A percentile compares a stretch with the other conserved stretches of the same genome.
Conservation (phyloP, 2,113 vertebrate species). For the Callaeas wilsoni region DNA sequence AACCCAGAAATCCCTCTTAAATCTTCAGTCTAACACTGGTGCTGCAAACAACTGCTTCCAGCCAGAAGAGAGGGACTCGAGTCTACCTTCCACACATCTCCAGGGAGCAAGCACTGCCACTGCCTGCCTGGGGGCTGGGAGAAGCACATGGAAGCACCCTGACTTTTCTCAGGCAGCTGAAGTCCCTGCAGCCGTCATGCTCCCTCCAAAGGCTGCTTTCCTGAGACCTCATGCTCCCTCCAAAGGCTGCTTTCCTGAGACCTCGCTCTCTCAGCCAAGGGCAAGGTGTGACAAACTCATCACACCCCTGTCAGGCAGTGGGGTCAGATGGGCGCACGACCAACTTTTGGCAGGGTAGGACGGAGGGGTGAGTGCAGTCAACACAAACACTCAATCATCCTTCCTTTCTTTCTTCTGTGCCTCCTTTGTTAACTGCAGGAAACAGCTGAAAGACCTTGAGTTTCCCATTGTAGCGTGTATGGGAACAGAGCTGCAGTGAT, state of each 20-base stretch:
- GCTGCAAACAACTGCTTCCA: background rate
- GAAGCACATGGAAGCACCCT: background rate
- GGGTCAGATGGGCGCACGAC: background rate
- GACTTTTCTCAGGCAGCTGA: background rate
- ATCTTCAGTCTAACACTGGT: background rate
- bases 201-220: background rate
- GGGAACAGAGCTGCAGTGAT: constrained; percentile 70
- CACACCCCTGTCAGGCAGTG: rapidly evolving
- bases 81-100: background rate
- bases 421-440: constrained; percentile 67
- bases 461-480: constrained; percentile 47
- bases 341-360: background rate
- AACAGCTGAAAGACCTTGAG: constrained; percentile 66
- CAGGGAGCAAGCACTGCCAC: background rate
- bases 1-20: background rate
- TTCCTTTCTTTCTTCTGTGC: constrained; percentile 48
- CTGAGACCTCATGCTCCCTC: rapidly evolving
- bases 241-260: rapidly evolving
- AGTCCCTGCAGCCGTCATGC: background rate
- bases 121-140: background rate
- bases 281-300: background rate
- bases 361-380: constrained; percentile 45
- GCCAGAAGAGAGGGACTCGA: background rate
- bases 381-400: constrained; percentile 66
- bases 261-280: background rate